These are phyloP conservation scores for Barnardius zonarius DNA, from an alignment of 2,113 vertebrate genomes.

Conservation along the genomic window DNA sequence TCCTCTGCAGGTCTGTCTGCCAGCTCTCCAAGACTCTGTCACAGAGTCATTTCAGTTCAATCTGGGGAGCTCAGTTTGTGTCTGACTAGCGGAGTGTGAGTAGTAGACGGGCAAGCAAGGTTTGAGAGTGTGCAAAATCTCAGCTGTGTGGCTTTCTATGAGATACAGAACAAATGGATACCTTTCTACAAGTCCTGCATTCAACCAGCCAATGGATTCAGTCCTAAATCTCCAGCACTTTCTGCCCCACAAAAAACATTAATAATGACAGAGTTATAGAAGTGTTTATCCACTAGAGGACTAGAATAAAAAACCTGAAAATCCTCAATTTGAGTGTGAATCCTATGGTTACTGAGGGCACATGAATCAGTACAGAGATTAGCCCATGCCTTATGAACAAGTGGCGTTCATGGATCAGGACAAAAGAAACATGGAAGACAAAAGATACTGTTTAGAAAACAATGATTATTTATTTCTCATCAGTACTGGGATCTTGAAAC, in stretches of 20 bases:
- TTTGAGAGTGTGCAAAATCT: neutral
- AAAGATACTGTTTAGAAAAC: neutral
- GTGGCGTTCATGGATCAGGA: neutral
- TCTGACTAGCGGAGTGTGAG: neutral
- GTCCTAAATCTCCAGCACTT: neutral
- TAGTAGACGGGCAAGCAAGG: fast-evolving
- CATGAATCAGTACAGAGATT: neutral
- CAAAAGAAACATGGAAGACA: neutral
- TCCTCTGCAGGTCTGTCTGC: neutral
- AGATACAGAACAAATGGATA: neutral
- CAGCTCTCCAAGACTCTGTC: neutral
- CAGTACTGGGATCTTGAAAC: conserved; percentile 9
- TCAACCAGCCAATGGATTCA: neutral
- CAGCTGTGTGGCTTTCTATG: neutral
- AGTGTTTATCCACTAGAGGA: neutral
- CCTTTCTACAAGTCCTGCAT: fast-evolving
- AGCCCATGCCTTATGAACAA: neutral
- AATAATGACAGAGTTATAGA: neutral
- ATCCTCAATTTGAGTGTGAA: neutral
- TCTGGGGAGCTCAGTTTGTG: neutral
- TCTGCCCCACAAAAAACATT: neutral
- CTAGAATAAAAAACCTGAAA: neutral
- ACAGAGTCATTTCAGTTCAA: neutral
- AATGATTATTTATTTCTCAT: conserved; percentile 45
- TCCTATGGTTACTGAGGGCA: neutral